Percentiles rank a stretch among this genome's conserved stretches.
These are phyloP conservation scores for Melanchra persicariae DNA, from an alignment of 2,888 invertebrate species.

Conservation along the genomic window DNA sequence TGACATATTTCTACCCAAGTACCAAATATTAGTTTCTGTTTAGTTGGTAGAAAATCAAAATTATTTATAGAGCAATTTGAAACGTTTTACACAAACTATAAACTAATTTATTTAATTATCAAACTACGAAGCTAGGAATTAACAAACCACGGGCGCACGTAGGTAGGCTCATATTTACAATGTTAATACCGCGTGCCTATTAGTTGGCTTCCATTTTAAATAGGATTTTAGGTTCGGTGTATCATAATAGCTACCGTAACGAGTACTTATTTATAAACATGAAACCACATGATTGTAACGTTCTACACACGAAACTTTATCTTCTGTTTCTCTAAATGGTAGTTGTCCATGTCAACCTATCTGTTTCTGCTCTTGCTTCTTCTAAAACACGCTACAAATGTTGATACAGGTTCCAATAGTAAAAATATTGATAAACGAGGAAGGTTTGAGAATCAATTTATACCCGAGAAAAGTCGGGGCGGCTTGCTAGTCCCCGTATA, in stretches of 20 bases:
- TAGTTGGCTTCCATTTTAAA: slow-evolving; percentile 22
- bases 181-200: slow-evolving; percentile 12
- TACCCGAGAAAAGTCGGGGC: no score
- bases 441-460: no score
- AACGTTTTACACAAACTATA: neutral
- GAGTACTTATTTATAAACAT: slow-evolving; percentile 18
- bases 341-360: no score
- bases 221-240: slow-evolving; percentile 9
- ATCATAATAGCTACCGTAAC: slow-evolving; percentile 4
- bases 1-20: neutral
- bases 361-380: no score
- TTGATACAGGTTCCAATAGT: no score
- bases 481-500: neutral
- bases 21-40: neutral
- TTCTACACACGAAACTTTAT: slow-evolving; percentile 15
- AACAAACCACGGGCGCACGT: slow-evolving; percentile 1
- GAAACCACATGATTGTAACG: neutral
- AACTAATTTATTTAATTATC: neutral
- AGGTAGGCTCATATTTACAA: neutral
- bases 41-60: neutral
- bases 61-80: neutral
- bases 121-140: neutral
- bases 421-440: no score
- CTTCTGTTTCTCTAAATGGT: no score
- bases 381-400: no score